phyloP scores from a whole-genome alignment of 1,140 invertebrate genomes.

The Cotesia chilonis region DNA sequence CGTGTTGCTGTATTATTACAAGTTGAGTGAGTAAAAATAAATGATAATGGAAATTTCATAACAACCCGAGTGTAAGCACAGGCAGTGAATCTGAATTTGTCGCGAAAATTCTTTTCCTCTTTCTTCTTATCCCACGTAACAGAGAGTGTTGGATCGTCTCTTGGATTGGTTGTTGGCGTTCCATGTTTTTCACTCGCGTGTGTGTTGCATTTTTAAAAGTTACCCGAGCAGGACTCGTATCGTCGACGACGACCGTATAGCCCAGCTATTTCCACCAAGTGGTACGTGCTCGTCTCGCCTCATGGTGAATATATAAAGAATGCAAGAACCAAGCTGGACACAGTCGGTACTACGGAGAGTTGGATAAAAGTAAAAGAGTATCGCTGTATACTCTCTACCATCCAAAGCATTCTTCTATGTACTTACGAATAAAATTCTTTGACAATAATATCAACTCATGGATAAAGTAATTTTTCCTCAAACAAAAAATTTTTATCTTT shows the following conservation, averaged over 20 bases:
- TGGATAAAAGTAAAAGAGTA: no score
- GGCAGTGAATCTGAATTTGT: conserved; percentile 26
- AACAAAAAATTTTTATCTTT: conserved; percentile 11
- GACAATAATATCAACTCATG: background rate
- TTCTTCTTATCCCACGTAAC: background rate
- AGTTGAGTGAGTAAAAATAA: no score
- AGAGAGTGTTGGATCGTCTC: no score
- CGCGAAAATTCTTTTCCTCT: conserved; percentile 12
- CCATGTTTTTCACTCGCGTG: conserved; percentile 14
- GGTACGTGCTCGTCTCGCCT: conserved; percentile 26
- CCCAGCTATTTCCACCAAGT: conserved; percentile 21
- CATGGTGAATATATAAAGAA: conserved; percentile 29
- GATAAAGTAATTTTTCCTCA: background rate
- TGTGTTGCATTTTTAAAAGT: conserved; percentile 29
- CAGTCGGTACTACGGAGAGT: background rate
- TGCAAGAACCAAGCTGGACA: conserved; percentile 21
- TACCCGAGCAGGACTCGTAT: conserved; percentile 6
- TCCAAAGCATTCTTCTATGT: background rate
- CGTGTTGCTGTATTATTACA: no score
- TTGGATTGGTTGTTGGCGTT: no score
- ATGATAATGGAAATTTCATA: background rate
- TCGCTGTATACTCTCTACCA: background rate
- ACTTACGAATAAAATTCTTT: conserved; percentile 10
- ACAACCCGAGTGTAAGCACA: background rate
- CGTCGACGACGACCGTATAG: background rate